A percentile compares a stretch with the other conserved stretches of the same genome.
phyloP scores from a whole-genome alignment of 2,113 vertebrate genomes.

The Toxotes chatareus region DNA sequence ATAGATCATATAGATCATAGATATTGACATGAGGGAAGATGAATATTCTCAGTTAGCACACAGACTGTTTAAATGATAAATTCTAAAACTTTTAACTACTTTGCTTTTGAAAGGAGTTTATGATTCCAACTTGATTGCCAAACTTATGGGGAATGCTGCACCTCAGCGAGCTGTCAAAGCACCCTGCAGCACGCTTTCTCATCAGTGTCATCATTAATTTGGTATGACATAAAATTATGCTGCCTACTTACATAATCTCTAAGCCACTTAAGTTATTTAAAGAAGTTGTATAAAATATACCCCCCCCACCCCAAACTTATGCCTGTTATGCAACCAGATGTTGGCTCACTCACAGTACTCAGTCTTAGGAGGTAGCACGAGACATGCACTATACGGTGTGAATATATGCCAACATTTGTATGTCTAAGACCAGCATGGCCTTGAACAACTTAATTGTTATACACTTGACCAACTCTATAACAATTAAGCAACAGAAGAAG shows the following conservation, averaged over 20 bases:
- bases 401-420: too few species aligned
- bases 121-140: not conserved
- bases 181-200: constrained; percentile 10
- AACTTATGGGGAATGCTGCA: constrained; percentile 6
- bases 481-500: not conserved
- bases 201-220: constrained; percentile 51
- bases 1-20: too few species aligned
- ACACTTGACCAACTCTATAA: not conserved
- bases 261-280: not conserved
- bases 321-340: too few species aligned
- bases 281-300: not conserved
- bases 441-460: too few species aligned
- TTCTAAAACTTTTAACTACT: not conserved
- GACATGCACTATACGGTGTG: too few species aligned
- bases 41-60: not conserved
- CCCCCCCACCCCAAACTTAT: too few species aligned
- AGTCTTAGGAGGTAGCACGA: too few species aligned
- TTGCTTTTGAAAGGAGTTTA: not conserved
- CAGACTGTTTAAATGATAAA: constrained; percentile 12
- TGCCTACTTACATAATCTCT: constrained; percentile 2
- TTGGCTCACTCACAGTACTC: too few species aligned
- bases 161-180: constrained; percentile 35
- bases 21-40: constrained; percentile 2
- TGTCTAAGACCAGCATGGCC: not conserved
- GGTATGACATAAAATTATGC: constrained; percentile 16